Percentiles rank a stretch among this genome's conserved stretches.
phyloP scores from a whole-genome alignment of 53 echinoderm and acorn worm species.

The Echinarachnius parma region DNA sequence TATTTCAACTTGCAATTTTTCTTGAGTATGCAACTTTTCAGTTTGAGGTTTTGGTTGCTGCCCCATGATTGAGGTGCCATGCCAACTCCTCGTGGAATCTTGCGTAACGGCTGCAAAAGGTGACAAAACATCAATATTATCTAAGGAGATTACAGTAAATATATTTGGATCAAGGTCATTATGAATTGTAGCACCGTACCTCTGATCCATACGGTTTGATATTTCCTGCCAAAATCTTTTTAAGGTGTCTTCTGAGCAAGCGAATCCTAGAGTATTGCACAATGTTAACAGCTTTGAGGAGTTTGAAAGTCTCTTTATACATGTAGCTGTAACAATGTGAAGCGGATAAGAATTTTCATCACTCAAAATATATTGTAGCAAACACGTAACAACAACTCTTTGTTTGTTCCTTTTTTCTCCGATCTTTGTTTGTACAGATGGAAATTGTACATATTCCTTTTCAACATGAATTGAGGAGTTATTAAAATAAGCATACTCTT shows the following conservation, averaged over 20 bases:
- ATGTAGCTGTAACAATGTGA: conserved; percentile 49
- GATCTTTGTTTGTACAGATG: conserved; percentile 8
- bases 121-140: conserved; percentile 54
- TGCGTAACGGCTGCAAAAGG: conserved; percentile 40
- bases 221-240: conserved; percentile 50
- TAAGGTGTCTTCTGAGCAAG: conserved; percentile 45
- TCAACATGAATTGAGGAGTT: background rate
- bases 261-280: conserved; percentile 37
- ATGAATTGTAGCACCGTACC: background rate
- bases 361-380: conserved; percentile 51
- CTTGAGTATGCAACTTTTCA: background rate
- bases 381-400: conserved; percentile 11
- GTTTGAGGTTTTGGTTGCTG: conserved; percentile 27
- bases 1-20: background rate
- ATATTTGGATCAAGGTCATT: conserved; percentile 15
- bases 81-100: conserved; percentile 53
- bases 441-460: conserved; percentile 37
- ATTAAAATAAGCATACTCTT: conserved; percentile 20
- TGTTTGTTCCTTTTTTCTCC: too few relatives aligned
- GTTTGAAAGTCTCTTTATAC: conserved; percentile 45
- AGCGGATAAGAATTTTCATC: conserved; percentile 42
- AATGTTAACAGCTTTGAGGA: conserved; percentile 45
- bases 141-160: conserved; percentile 47
- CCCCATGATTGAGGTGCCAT: conserved; percentile 43
- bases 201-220: conserved; percentile 7